Conservation (phyloP, 92 coral and sea anemone genomes). For the Parazoanthus atlanticus region DNA sequence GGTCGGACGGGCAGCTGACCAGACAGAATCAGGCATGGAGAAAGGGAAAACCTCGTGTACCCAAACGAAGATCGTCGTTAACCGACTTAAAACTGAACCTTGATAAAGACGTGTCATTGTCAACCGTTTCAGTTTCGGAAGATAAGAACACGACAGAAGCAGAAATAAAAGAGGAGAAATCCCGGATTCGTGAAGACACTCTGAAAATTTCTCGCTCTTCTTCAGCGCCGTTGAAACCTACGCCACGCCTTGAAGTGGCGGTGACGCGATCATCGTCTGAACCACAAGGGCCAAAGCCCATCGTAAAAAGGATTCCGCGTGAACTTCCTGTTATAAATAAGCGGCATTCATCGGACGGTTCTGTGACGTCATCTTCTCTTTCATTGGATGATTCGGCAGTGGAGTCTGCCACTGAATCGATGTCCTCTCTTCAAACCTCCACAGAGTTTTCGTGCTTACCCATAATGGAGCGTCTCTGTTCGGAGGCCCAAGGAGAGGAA, state of each 20-base stretch:
- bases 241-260: slow-evolving; percentile 76
- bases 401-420: slow-evolving; percentile 57
- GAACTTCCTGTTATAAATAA: slow-evolving; percentile 41
- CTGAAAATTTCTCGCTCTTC: slow-evolving; percentile 81
- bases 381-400: slow-evolving; percentile 75
- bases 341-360: slow-evolving; percentile 46
- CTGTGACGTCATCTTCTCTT: slow-evolving; percentile 57
- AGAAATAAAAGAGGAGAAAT: slow-evolving; percentile 50
- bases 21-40: slow-evolving; percentile 2
- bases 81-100: not conserved
- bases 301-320: slow-evolving; percentile 45
- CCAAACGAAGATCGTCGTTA: not conserved
- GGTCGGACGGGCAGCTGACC: slow-evolving; percentile 7
- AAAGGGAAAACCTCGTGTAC: slow-evolving; percentile 1
- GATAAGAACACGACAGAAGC: slow-evolving; percentile 33
- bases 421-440: slow-evolving; percentile 40
- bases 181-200: slow-evolving; percentile 66
- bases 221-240: slow-evolving; percentile 84
- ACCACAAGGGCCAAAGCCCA: slow-evolving; percentile 72
- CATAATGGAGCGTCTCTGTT: slow-evolving; percentile 32
- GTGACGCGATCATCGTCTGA: slow-evolving; percentile 88
- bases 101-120: not conserved
- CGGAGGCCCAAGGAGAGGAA: slow-evolving; percentile 17
- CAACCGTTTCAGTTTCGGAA: slow-evolving; percentile 47
- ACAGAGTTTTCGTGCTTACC: slow-evolving; percentile 54